Evolutionary conservation across 2,113 vertebrate genomes (phyloP), one percentile per base, ranked within the genome.

Genomic region (Mesitornis unicolor): DNA sequence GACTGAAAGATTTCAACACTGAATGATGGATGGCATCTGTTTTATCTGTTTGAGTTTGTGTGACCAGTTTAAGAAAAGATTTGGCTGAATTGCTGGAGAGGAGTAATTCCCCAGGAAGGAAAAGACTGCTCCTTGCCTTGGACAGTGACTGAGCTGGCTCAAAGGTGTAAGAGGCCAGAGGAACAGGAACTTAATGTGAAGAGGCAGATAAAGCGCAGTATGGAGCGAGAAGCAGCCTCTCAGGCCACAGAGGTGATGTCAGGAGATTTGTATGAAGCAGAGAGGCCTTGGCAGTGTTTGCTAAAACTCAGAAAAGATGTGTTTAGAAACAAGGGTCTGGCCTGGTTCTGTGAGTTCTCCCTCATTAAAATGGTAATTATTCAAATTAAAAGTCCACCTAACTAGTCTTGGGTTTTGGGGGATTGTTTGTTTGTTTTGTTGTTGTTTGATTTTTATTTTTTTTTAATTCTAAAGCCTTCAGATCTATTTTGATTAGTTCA

Each of bases 341-440:
- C 15, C 20, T 65, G 24, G 4, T 48, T 78, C n/a, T 17, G 16
- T 11, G 31, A 65, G 6, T 70, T 92, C 3, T 50, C 3, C 4
- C 6, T 14, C 20, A 9, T 57, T 65, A 54, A 50, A 89, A 54
- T 63, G 4, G 7, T 28, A 54, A 36, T 65, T 40, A 36, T 47
- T 84, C 20, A 40, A 45, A 80, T 36, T 48, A 60, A 36, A 3
- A 48, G 9, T 8, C 11, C 2, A 24, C 5, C 42, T 54, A 31
- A 3, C 0, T 1, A n/a, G n/a, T n/a, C 9, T 40, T 77, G 7
- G 29, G 38, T 33, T 6, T 40, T 38, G 3, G 42, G 11, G 42
- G 11, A 16, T 43, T 45, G 45, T 25, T 25, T 26, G 24, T 50
- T 25, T 50, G 48, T 25, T 50, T 50, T 50, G 21, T 50, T 50